Percentiles rank a stretch among this genome's conserved stretches.
These are phyloP conservation scores for Paratrypauchen microcephalus DNA, from an alignment of 2,797 vertebrate species.

Conservation along the genomic window DNA sequence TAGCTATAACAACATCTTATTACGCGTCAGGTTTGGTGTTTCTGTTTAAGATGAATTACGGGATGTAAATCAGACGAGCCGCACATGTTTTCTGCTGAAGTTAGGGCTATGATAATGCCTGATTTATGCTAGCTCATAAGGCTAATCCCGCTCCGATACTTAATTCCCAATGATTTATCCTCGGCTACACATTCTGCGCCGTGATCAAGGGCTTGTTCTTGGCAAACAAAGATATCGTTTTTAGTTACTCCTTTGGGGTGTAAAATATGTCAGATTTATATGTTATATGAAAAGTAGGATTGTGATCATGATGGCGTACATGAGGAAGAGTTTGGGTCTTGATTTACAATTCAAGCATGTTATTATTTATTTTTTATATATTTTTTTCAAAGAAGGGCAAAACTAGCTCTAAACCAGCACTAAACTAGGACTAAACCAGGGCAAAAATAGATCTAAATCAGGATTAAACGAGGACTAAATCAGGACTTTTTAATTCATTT, in stretches of 20 bases:
- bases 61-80: conserved; percentile 40
- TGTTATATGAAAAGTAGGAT: conserved; percentile 38
- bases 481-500: no score
- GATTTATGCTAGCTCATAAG: conserved; percentile 32
- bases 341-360: conserved; percentile 23
- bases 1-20: conserved; percentile 27
- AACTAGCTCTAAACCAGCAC: no score
- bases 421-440: no score
- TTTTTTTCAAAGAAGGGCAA: no score
- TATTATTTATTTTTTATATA: conserved; percentile 15
- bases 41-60: conserved; percentile 33
- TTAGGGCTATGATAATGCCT: conserved; percentile 37
- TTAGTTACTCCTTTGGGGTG: conserved; percentile 7
- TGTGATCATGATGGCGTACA: conserved; percentile 17
- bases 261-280: conserved; percentile 20
- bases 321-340: conserved; percentile 11
- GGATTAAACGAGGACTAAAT: no score
- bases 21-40: conserved; percentile 15
- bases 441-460: no score
- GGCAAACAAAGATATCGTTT: conserved; percentile 12
- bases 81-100: conserved; percentile 39
- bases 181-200: conserved; percentile 12
- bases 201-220: conserved; percentile 16
- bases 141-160: conserved; percentile 33
- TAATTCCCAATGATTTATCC: conserved; percentile 34